Evolutionary conservation across 2,797 vertebrate genomes (phyloP).

Genomic region (Nyctibius grandis): DNA sequence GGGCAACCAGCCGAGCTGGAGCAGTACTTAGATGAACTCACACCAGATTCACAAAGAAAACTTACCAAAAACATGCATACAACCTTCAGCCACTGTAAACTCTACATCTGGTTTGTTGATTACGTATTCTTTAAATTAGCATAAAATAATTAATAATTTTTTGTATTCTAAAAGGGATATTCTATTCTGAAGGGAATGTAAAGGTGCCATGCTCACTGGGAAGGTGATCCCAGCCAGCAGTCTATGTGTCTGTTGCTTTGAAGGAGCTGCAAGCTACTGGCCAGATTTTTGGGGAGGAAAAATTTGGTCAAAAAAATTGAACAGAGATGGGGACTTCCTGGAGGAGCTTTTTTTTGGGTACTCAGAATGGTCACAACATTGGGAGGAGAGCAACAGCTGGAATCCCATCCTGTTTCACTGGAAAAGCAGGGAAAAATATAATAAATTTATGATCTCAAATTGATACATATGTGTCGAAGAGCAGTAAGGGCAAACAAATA

Average conservation of each 20-base stretch:
- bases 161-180: not conserved
- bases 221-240: not conserved
- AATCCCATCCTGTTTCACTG: not conserved
- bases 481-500: not conserved
- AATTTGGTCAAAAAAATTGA: not conserved
- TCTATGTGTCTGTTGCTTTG: not conserved
- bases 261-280: not conserved
- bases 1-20: not conserved
- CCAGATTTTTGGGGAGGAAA: not conserved
- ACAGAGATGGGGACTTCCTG: rapidly evolving
- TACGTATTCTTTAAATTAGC: not conserved
- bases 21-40: not conserved
- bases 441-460: not conserved
- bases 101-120: not conserved
- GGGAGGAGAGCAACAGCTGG: not conserved
- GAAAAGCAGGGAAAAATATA: not conserved
- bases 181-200: not conserved
- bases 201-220: not conserved
- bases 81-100: not conserved
- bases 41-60: not conserved
- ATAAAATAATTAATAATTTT: not conserved
- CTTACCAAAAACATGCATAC: not conserved
- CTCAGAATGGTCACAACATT: not conserved
- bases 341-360: not conserved
- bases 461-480: not conserved